Evolutionary conservation across 2,113 vertebrate genomes (phyloP).

Genomic region (Piprites chloris): DNA sequence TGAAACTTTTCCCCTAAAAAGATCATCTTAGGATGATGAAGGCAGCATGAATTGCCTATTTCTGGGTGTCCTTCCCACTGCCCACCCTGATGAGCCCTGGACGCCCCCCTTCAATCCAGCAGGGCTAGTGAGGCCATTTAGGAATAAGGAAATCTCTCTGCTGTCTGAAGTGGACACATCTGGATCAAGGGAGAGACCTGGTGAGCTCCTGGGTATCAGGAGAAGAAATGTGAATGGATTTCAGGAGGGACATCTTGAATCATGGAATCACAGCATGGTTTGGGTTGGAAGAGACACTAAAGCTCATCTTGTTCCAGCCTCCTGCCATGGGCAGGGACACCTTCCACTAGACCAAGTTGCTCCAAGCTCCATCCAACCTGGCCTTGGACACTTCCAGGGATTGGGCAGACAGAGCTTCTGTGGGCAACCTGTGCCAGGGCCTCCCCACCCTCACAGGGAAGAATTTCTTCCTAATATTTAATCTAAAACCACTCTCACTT

Average conservation of each 20-base stretch:
- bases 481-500: not conserved
- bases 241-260: not conserved
- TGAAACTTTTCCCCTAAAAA: not conserved
- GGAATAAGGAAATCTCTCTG: not conserved
- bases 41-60: not conserved
- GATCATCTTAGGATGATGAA: not conserved
- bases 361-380: accelerated
- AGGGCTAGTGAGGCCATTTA: not conserved
- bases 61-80: not conserved
- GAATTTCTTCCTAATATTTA: not conserved
- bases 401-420: not conserved
- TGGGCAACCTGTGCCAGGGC: accelerated
- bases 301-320: not conserved
- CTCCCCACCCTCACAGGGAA: not conserved
- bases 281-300: not conserved
- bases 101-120: not conserved
- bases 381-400: not conserved
- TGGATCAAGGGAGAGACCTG: not conserved
- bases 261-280: accelerated
- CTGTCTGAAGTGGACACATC: not conserved
- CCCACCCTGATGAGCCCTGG: not conserved
- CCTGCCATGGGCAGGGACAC: not conserved
- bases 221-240: not conserved
- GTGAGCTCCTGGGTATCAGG: not conserved
- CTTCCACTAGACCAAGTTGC: accelerated